Conservation (phyloP, 2,113 vertebrate species). For the Lophotis ruficrista region DNA sequence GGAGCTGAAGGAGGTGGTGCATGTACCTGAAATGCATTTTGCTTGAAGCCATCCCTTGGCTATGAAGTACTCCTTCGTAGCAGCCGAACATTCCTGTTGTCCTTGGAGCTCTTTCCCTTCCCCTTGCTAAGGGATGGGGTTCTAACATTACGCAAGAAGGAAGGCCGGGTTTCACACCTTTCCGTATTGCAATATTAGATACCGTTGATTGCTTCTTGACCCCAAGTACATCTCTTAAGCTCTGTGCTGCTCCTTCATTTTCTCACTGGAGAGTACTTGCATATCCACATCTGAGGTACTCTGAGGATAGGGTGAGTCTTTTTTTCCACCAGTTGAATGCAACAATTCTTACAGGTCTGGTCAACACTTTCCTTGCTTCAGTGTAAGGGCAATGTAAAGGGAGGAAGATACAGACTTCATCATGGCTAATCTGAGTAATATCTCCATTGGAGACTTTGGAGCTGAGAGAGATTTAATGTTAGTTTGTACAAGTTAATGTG, state of each 20-base stretch:
- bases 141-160: not conserved
- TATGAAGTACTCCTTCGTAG: conserved; percentile 19
- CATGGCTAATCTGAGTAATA: conserved; percentile 15
- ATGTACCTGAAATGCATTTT: not conserved
- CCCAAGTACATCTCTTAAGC: not conserved
- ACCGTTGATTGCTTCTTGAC: not conserved
- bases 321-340: not conserved
- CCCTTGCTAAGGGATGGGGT: not conserved
- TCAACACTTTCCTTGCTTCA: not conserved
- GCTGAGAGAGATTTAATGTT: conserved; percentile 15
- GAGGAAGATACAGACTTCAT: not conserved
- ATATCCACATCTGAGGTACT: not conserved
- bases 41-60: conserved; percentile 29
- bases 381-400: not conserved
- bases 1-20: not conserved
- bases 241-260: not conserved
- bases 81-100: conserved; percentile 38
- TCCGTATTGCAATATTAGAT: not conserved
- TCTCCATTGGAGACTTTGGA: not conserved
- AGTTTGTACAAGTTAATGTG: conserved; percentile 59
- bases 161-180: conserved; percentile 14
- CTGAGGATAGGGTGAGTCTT: not conserved
- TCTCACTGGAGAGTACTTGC: not conserved
- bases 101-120: not conserved
- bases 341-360: not conserved